Percentiles rank a stretch among this genome's conserved stretches.
Evolutionary conservation across 2,113 vertebrate species (phyloP).

Genomic region (Tachysurus vachellii): DNA sequence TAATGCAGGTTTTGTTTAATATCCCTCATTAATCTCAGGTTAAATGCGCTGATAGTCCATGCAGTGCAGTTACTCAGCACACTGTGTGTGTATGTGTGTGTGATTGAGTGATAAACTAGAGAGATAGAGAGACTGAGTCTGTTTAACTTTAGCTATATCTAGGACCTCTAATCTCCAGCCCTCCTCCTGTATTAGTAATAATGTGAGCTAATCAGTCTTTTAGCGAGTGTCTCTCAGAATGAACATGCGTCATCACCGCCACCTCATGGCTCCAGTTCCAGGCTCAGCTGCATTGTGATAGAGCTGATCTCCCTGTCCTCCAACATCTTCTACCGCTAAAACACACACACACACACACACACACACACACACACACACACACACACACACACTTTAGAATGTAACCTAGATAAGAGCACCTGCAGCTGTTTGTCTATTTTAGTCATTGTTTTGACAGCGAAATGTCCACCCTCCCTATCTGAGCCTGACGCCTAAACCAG

Average conservation of each 20-base stretch:
- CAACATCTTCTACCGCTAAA: conserved; percentile 15
- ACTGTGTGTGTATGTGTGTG: conserved; percentile 31
- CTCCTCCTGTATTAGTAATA: conserved; percentile 24
- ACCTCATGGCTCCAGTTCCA: conserved; percentile 31
- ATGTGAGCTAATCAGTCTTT: conserved; percentile 57
- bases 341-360: conserved; percentile 7
- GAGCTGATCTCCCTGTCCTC: conserved; percentile 37
- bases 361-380: background rate
- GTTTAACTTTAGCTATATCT: conserved; percentile 27
- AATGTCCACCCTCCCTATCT: conserved; percentile 49
- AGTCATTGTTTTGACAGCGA: conserved; percentile 51
- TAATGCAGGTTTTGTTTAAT: conserved; percentile 16
- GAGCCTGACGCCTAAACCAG: conserved; percentile 55
- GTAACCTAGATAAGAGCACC: conserved; percentile 57
- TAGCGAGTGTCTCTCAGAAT: conserved; percentile 44
- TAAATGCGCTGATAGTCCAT: conserved; percentile 10
- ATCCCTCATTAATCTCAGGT: conserved; percentile 12
- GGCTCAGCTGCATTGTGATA: conserved; percentile 49
- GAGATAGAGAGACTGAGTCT: conserved; percentile 8
- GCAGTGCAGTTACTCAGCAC: background rate
- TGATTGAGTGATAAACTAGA: background rate
- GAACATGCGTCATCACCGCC: conserved; percentile 36
- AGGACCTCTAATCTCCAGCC: conserved; percentile 41
- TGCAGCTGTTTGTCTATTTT: conserved; percentile 67
- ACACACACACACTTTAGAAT: conserved; percentile 32